These are phyloP conservation scores for Chaetodon trifasciatus DNA, from an alignment of 2,797 vertebrate genomes.

Conservation along the genomic window DNA sequence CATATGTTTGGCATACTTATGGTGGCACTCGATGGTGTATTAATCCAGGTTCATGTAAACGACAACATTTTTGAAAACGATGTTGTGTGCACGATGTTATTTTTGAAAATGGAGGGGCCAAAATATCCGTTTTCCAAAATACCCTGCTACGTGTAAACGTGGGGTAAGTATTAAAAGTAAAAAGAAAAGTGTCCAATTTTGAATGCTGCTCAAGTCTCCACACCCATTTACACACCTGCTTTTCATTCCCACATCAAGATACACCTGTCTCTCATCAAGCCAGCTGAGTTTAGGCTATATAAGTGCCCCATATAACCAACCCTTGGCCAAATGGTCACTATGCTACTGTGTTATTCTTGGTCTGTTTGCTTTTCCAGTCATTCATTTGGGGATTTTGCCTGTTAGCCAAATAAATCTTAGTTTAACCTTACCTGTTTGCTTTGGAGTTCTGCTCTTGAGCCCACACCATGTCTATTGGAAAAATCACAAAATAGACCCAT, in stretches of 20 bases:
- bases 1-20: too few relatives aligned
- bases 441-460: too few relatives aligned
- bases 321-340: too few relatives aligned
- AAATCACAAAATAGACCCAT: background rate
- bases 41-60: too few relatives aligned
- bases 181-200: too few relatives aligned
- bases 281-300: background rate
- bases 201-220: background rate
- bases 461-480: background rate
- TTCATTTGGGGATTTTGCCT: background rate
- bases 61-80: too few relatives aligned
- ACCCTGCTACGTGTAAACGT: too few relatives aligned
- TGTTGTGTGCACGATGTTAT: too few relatives aligned
- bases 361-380: background rate
- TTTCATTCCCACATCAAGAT: constrained; percentile 4
- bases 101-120: too few relatives aligned
- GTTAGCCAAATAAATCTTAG: background rate
- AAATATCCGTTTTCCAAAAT: too few relatives aligned
- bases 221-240: background rate
- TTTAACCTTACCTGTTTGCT: background rate
- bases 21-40: too few relatives aligned
- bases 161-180: too few relatives aligned
- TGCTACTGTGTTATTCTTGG: background rate
- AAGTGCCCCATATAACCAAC: background rate
- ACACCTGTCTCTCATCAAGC: background rate